These are phyloP conservation scores for Malaclemys terrapin DNA, from an alignment of 2,113 vertebrate genomes.

Conservation along the genomic window DNA sequence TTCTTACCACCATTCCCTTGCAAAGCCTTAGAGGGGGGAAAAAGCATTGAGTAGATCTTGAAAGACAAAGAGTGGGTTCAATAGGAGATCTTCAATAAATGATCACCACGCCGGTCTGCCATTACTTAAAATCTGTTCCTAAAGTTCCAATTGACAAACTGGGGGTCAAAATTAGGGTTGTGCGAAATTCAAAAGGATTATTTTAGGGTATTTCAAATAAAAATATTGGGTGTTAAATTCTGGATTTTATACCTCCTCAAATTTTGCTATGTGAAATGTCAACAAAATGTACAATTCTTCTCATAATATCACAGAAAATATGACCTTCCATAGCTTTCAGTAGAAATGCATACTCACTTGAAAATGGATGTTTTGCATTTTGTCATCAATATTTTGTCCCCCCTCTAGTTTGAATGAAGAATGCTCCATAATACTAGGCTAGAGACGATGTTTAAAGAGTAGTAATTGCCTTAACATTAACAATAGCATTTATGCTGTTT, in stretches of 20 bases:
- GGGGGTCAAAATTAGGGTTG: not conserved
- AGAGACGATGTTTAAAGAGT: slow-evolving; percentile 44
- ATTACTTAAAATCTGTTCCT: not conserved
- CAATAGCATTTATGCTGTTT: slow-evolving; percentile 61
- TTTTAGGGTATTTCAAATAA: not conserved
- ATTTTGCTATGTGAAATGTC: not conserved
- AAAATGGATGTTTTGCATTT: slow-evolving; percentile 5
- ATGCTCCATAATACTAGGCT: not conserved
- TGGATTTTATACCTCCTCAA: not conserved
- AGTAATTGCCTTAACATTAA: slow-evolving; percentile 61
- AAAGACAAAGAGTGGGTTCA: not conserved
- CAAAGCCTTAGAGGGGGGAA: not conserved
- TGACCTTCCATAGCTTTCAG: not conserved
- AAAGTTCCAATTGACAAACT: not conserved
- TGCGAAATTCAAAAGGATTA: not conserved
- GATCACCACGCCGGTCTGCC: not conserved
- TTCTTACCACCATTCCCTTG: not conserved
- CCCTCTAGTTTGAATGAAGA: not conserved
- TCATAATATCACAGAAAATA: not conserved
- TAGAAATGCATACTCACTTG: not conserved
- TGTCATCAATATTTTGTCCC: slow-evolving; percentile 29
- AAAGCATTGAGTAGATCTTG: not conserved
- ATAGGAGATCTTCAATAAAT: not conserved
- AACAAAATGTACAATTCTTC: slow-evolving; percentile 27
- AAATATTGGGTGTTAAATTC: not conserved